Evolutionary conservation across 1,140 invertebrate species (phyloP).

Genomic region (Oryzaephilus surinamensis): DNA sequence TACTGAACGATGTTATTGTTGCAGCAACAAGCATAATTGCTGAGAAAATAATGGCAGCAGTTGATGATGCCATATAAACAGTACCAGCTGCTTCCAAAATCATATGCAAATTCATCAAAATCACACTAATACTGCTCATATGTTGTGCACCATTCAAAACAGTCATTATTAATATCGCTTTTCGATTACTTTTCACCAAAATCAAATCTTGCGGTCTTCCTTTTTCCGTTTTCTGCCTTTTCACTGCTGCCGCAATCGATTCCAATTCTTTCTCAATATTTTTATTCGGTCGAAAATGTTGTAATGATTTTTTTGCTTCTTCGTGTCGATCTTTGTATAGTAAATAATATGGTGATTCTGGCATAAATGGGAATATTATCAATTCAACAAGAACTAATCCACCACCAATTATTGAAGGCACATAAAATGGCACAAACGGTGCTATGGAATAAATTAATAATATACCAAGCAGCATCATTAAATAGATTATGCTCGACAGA

Average conservation of each 20-base stretch:
- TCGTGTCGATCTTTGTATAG: conserved; percentile 28
- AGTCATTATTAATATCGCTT: no score
- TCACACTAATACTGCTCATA: conserved; percentile 35
- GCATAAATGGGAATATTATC: no score
- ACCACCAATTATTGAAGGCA: no score
- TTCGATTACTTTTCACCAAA: no score
- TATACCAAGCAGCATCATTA: conserved; percentile 24
- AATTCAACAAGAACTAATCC: no score
- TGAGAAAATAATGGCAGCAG: conserved; percentile 35
- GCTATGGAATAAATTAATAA: no score
- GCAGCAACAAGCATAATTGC: conserved; percentile 26
- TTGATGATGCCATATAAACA: conserved; percentile 17
- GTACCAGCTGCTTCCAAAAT: conserved; percentile 37
- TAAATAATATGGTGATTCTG: no score
- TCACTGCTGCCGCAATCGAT: conserved; percentile 30
- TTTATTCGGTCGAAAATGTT: conserved; percentile 42
- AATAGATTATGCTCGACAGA: conserved; percentile 21
- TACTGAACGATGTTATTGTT: conserved; percentile 26
- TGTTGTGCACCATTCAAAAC: conserved; percentile 45
- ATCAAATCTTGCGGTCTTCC: conserved; percentile 20
- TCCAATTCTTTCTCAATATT: conserved; percentile 36
- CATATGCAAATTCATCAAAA: conserved; percentile 42
- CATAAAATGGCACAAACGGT: no score
- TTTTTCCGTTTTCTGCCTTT: conserved; percentile 17
- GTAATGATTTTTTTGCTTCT: conserved; percentile 40